Conservation (phyloP, 2,888 invertebrate species). For the Drosophila ezoana region DNA sequence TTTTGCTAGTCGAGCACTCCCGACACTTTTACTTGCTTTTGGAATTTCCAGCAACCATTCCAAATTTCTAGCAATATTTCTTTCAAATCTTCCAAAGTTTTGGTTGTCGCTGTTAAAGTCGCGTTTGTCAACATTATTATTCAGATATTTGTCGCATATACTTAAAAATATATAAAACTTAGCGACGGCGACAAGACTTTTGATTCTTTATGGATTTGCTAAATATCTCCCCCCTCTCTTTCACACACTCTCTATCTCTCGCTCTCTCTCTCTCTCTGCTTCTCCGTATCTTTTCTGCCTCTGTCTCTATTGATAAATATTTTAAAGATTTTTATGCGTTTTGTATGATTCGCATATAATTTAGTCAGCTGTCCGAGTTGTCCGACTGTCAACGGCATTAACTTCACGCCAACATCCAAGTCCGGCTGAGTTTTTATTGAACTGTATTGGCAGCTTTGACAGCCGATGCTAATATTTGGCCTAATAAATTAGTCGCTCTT, state of each 20-base stretch:
- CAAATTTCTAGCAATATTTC: conserved; percentile 1
- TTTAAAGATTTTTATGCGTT: conserved; percentile 34
- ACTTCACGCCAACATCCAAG: conserved; percentile 38
- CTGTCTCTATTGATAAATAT: conserved; percentile 54
- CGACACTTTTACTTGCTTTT: neutral
- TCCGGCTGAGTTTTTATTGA: conserved; percentile 29
- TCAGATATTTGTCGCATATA: conserved; percentile 32
- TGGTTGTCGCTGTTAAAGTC: conserved; percentile 29
- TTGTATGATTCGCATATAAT: conserved; percentile 21
- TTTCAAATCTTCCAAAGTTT: neutral
- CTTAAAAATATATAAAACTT: conserved; percentile 38
- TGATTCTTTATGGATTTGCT: conserved; percentile 51
- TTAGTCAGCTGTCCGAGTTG: conserved; percentile 1
- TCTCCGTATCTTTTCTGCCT: neutral
- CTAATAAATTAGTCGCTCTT: conserved; percentile 65
- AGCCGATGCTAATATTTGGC: conserved; percentile 54
- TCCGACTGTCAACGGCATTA: conserved; percentile 38
- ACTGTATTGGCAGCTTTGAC: conserved; percentile 47
- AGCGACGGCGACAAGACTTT: conserved; percentile 30
- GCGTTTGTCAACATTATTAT: conserved; percentile 54
- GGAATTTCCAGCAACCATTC: neutral
- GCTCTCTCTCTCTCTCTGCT: neutral
- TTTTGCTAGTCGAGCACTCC: neutral
- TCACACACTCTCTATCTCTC: neutral
- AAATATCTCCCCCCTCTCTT: conserved; percentile 7